Percentiles rank a stretch among this genome's conserved stretches.
These are phyloP conservation scores for Anoura caudifer DNA, from an alignment of 2,113 vertebrate genomes.

Conservation along the genomic window DNA sequence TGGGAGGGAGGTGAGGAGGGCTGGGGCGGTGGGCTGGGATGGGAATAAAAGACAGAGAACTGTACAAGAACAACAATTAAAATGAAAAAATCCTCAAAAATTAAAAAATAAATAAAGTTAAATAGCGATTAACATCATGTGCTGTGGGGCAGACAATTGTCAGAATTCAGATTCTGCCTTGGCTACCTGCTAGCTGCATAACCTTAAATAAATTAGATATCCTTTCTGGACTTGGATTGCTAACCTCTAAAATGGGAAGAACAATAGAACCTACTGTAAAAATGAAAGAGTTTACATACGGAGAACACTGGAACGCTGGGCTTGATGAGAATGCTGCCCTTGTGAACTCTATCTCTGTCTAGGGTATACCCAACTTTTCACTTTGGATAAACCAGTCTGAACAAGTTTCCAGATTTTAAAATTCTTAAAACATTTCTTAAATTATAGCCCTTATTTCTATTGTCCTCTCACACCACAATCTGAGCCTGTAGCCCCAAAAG, in stretches of 20 bases:
- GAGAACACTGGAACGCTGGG: too few relatives aligned
- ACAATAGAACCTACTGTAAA: background rate
- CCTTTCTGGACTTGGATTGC: background rate
- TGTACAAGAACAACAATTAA: too few relatives aligned
- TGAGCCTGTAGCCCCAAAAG: background rate
- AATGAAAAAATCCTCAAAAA: too few relatives aligned
- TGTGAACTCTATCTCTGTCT: background rate
- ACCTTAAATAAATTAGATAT: background rate
- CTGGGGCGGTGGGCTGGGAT: too few relatives aligned
- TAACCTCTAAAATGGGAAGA: background rate
- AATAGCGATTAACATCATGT: background rate
- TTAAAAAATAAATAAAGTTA: too few relatives aligned
- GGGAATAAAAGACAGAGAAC: too few relatives aligned
- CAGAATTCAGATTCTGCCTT: background rate
- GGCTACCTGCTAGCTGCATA: background rate
- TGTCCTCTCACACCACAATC: background rate
- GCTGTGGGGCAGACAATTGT: too few relatives aligned
- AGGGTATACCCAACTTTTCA: background rate
- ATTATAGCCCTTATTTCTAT: background rate
- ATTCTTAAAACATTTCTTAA: background rate
- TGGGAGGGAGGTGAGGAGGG: too few relatives aligned
- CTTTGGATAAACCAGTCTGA: background rate
- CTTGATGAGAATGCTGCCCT: accelerated
- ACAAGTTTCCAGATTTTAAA: background rate
- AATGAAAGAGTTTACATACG: accelerated